Evolutionary conservation across 2,888 invertebrate species (phyloP).

Genomic region (Parnassius mnemosyne): DNA sequence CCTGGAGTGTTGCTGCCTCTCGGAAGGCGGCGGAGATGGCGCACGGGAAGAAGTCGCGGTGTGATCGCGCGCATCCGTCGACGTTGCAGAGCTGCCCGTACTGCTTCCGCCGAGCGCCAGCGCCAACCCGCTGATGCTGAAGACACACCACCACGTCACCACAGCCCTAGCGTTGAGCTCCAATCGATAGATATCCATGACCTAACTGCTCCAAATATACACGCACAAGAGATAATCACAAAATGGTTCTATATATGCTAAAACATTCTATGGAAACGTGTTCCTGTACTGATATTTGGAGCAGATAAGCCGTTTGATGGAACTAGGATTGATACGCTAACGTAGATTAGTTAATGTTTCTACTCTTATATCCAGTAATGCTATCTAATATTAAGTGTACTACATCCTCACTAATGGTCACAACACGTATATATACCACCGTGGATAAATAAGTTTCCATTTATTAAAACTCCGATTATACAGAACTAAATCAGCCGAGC

Average conservation of each 20-base stretch:
- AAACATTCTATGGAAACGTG: conserved; percentile 8
- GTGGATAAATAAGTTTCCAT: conserved; percentile 45
- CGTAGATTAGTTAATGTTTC: conserved; percentile 37
- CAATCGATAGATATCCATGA: conserved; percentile 40
- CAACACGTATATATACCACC: conserved; percentile 54
- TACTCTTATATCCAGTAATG: conserved; percentile 37
- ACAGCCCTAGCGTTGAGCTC: conserved; percentile 63
- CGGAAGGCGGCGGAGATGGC: conserved; percentile 70
- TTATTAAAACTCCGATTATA: conserved; percentile 27
- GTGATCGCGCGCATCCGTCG: conserved; percentile 57
- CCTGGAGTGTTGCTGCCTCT: conserved; percentile 75
- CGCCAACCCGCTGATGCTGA: conserved; percentile 81
- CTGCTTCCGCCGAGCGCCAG: conserved; percentile 78
- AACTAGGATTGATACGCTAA: conserved; percentile 48
- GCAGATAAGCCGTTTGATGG: conserved; percentile 66
- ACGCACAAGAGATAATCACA: conserved; percentile 7
- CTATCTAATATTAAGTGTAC: conserved; percentile 38
- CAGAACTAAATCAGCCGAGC: conserved; percentile 61
- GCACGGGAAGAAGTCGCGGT: conserved; percentile 71
- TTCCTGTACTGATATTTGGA: conserved; percentile 43
- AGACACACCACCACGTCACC: conserved; percentile 79
- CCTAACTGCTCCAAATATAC: conserved; percentile 66
- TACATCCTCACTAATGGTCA: conserved; percentile 40
- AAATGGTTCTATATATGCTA: conserved; percentile 10
- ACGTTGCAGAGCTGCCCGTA: conserved; percentile 62